Percentiles rank a stretch among this genome's conserved stretches.
phyloP scores from a whole-genome alignment of 2,113 vertebrate species.

The Hucho hucho region DNA sequence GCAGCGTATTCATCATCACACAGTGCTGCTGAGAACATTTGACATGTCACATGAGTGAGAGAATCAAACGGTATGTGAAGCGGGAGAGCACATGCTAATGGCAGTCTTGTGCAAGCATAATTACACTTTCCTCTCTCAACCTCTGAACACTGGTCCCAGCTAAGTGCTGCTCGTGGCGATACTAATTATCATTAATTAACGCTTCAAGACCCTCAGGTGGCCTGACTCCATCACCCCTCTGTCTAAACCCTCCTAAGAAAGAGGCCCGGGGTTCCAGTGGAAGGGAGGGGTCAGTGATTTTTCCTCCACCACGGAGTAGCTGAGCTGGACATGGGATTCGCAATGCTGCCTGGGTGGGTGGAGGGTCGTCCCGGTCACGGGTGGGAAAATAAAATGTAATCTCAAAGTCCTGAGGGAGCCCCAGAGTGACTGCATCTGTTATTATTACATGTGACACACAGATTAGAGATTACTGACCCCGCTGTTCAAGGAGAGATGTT shows the following conservation, averaged over 20 bases:
- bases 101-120: background rate
- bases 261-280: background rate
- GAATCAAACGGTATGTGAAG: too few relatives aligned
- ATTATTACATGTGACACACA: too few relatives aligned
- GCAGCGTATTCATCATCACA: too few relatives aligned
- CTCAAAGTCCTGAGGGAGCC: background rate
- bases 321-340: background rate
- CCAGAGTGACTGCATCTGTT: background rate
- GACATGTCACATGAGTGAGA: too few relatives aligned
- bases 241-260: too few relatives aligned
- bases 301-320: background rate
- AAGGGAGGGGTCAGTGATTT: background rate
- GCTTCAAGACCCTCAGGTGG: too few relatives aligned
- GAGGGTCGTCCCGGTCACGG: background rate
- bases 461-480: too few relatives aligned
- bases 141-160: conserved; percentile 6
- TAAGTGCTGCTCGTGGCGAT: conserved; percentile 31
- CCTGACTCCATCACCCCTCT: too few relatives aligned
- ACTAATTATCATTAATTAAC: conserved; percentile 45
- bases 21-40: too few relatives aligned
- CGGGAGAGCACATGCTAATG: too few relatives aligned
- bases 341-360: background rate
- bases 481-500: too few relatives aligned
- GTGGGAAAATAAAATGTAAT: background rate
- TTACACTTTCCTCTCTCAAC: conserved; percentile 32